These are phyloP conservation scores for Nibea albiflora DNA, from an alignment of 2,113 vertebrate species.

Conservation along the genomic window DNA sequence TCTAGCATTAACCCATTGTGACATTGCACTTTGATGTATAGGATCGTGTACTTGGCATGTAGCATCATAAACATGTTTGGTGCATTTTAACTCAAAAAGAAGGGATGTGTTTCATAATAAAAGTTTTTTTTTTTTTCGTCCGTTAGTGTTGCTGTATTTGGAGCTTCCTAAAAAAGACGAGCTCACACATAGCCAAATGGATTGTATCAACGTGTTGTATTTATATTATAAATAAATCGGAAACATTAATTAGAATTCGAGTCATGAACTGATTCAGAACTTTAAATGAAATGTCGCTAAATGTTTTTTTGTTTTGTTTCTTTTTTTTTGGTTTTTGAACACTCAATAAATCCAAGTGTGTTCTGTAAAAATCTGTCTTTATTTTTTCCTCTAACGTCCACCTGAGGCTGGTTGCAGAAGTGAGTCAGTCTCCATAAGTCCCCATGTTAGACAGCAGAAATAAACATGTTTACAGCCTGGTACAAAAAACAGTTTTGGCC, in stretches of 20 bases:
- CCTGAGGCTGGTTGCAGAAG: too few species aligned
- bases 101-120: constrained; percentile 85
- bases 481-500: too few species aligned
- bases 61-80: constrained; percentile 84
- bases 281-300: constrained; percentile 25
- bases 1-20: constrained; percentile 94
- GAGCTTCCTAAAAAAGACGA: constrained; percentile 67
- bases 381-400: too few species aligned
- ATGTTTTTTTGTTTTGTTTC: constrained; percentile 7
- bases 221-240: constrained; percentile 82
- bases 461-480: too few species aligned
- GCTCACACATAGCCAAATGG: constrained; percentile 82
- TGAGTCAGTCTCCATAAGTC: too few species aligned
- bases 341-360: constrained; percentile 41
- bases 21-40: constrained; percentile 88
- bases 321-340: neutral
- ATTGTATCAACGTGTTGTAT: constrained; percentile 82
- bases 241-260: constrained; percentile 69
- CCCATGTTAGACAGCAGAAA: too few species aligned
- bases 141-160: constrained; percentile 80
- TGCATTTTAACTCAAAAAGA: constrained; percentile 76
- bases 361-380: neutral
- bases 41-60: constrained; percentile 86
- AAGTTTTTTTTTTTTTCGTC: constrained; percentile 70
- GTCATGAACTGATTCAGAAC: constrained; percentile 10